A percentile compares a stretch with the other conserved stretches of the same genome.
Evolutionary conservation across 92 coral and sea anemone genomes (phyloP).

Genomic region (Desmophyllum pertusum): DNA sequence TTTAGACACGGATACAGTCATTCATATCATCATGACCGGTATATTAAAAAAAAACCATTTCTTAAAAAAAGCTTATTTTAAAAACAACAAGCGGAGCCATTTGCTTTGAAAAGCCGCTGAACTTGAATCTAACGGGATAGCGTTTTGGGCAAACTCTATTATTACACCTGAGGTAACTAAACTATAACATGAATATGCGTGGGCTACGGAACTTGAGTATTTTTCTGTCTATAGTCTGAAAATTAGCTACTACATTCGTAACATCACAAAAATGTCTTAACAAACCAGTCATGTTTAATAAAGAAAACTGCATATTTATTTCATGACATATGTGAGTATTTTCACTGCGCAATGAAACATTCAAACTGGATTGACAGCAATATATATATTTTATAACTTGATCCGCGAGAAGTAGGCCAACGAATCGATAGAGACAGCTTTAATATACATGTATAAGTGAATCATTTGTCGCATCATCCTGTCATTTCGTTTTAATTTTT

Average conservation of each 20-base stretch:
- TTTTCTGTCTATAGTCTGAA: background rate
- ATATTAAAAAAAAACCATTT: background rate
- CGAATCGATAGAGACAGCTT: background rate
- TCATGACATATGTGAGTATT: background rate
- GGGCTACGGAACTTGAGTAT: background rate
- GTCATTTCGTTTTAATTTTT: background rate
- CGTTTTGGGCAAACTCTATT: background rate
- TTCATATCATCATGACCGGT: background rate
- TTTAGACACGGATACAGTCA: background rate
- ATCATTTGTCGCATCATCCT: background rate
- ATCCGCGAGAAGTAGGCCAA: background rate
- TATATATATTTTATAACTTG: background rate
- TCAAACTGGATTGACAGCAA: background rate
- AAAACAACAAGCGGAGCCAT: background rate
- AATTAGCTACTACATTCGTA: too few species aligned
- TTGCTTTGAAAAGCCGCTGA: slow-evolving; percentile 7
- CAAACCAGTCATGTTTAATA: background rate
- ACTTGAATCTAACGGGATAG: background rate
- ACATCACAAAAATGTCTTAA: too few species aligned
- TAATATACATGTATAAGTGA: background rate
- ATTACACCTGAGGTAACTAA: background rate
- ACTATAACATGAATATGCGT: background rate
- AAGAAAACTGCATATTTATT: background rate
- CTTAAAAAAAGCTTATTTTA: background rate
- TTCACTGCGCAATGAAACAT: background rate